Evolutionary conservation across 2,113 vertebrate genomes (phyloP).

Genomic region (Struthio camelus): DNA sequence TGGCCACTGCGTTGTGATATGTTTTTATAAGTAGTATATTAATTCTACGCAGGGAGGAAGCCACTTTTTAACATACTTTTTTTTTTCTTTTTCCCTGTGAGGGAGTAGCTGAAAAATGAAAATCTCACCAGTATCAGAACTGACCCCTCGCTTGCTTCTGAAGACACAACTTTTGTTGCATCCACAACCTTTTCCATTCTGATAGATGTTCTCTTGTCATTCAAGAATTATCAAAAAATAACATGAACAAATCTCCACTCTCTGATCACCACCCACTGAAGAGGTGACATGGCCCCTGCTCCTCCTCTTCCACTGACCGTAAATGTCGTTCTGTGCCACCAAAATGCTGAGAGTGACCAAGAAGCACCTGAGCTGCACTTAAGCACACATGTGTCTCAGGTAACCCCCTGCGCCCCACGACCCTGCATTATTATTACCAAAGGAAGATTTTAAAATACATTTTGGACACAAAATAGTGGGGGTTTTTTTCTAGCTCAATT

Average conservation of each 20-base stretch:
- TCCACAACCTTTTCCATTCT: neutral
- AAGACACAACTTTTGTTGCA: neutral
- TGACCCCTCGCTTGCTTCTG: neutral
- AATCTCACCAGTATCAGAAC: neutral
- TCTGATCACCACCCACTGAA: neutral
- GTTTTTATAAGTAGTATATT: neutral
- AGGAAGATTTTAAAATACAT: neutral
- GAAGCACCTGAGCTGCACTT: no score
- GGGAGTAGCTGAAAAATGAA: neutral
- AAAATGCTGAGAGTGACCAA: neutral
- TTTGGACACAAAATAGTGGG: neutral
- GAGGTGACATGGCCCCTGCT: neutral
- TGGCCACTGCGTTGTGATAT: fast-evolving
- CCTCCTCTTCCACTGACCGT: neutral
- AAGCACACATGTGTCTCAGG: no score
- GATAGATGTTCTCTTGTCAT: neutral
- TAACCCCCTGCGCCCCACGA: neutral
- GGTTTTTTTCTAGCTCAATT: neutral
- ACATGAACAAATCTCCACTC: neutral
- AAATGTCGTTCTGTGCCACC: neutral
- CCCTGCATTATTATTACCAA: neutral
- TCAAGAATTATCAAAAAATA: neutral
- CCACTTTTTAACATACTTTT: neutral
- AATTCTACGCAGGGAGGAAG: neutral
- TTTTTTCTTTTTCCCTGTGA: neutral